Evolutionary conservation across 2,113 vertebrate genomes (phyloP).

Genomic region (Odontophorus gujanensis): DNA sequence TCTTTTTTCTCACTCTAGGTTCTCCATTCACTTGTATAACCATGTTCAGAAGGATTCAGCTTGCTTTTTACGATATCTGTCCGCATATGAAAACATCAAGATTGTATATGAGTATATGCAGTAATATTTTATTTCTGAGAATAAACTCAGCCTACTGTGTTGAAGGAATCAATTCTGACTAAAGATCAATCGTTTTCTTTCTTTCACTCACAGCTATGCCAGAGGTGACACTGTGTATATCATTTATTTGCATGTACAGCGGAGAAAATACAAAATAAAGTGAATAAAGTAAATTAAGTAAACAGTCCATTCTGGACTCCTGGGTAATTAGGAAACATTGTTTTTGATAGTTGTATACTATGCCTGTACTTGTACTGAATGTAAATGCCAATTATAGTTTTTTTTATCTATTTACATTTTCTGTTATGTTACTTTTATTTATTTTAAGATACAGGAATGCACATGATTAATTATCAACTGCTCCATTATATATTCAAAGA

Average conservation of each 20-base stretch:
- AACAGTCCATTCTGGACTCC: slow-evolving; percentile 48
- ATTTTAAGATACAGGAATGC: neutral
- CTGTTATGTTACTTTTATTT: neutral
- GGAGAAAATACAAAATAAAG: slow-evolving; percentile 62
- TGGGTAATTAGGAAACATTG: slow-evolving; percentile 68
- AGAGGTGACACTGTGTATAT: slow-evolving; percentile 39
- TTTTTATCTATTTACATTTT: neutral
- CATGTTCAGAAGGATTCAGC: neutral
- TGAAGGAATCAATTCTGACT: slow-evolving; percentile 3
- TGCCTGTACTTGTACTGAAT: slow-evolving; percentile 28
- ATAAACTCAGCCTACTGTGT: neutral
- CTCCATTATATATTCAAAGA: neutral
- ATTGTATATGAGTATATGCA: neutral
- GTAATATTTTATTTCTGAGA: neutral
- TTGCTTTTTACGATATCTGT: neutral
- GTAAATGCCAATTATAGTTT: neutral
- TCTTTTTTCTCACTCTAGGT: neutral
- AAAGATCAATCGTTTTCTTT: slow-evolving; percentile 49
- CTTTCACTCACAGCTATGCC: slow-evolving; percentile 7
- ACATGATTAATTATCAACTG: neutral
- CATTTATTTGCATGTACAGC: slow-evolving; percentile 62
- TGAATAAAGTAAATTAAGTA: slow-evolving; percentile 66
- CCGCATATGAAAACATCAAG: neutral
- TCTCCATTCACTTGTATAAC: neutral
- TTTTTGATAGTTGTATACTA: slow-evolving; percentile 55